phyloP scores from a whole-genome alignment of 2,888 invertebrate species.

The Epistrophe eligans region DNA sequence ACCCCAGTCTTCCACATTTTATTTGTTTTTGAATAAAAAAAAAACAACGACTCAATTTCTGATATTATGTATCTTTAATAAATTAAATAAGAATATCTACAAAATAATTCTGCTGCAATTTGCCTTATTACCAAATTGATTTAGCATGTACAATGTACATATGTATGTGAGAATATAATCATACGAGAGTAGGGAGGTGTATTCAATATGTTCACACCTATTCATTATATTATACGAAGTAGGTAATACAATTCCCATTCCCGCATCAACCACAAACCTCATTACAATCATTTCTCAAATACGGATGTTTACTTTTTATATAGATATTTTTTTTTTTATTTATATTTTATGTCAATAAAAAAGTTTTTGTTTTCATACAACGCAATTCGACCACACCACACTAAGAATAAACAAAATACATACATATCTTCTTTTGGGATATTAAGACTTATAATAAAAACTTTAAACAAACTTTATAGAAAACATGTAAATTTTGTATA shows the following conservation, averaged over 20 bases:
- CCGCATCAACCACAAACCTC: constrained; percentile 20
- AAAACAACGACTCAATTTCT: background rate
- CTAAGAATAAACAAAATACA: constrained; percentile 20
- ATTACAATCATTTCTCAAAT: constrained; percentile 36
- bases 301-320: constrained; percentile 46
- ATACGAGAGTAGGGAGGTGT: background rate
- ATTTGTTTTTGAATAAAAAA: background rate
- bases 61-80: background rate
- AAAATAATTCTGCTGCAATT: background rate
- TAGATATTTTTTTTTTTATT: background rate
- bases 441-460: constrained; percentile 50
- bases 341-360: constrained; percentile 48
- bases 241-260: constrained; percentile 29
- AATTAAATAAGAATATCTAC: background rate
- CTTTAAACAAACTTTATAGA: constrained; percentile 35
- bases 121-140: background rate
- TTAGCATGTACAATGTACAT: background rate
- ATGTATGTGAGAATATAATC: background rate
- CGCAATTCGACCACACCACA: constrained; percentile 50
- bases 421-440: background rate
- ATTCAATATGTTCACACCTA: constrained; percentile 24
- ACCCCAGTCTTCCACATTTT: background rate
- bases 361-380: constrained; percentile 54
- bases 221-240: background rate
- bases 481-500: background rate